A percentile compares a stretch with the other conserved stretches of the same genome.
These are phyloP conservation scores for Clarias batrachus DNA, from an alignment of 2,113 vertebrate genomes.

Conservation along the genomic window DNA sequence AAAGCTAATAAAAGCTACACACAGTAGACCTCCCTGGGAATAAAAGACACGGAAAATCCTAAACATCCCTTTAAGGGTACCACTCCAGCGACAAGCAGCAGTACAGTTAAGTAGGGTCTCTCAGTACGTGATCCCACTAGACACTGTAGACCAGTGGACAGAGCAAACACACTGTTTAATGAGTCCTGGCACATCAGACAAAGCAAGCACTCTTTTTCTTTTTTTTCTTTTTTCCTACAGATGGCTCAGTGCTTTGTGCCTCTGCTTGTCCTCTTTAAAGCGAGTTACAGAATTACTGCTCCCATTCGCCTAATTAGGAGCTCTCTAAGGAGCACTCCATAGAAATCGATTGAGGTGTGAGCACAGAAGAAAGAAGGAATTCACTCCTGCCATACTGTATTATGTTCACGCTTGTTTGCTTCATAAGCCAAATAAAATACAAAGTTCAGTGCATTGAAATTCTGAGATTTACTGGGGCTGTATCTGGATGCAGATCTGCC, in stretches of 20 bases:
- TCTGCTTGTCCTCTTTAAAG: slow-evolving; percentile 55
- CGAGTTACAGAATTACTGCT: slow-evolving; percentile 23
- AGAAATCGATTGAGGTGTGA: slow-evolving; percentile 10
- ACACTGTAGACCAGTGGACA: background rate
- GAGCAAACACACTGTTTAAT: background rate
- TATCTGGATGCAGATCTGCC: background rate
- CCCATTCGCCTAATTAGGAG: slow-evolving; percentile 66
- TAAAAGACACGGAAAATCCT: background rate
- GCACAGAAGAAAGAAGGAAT: slow-evolving; percentile 40
- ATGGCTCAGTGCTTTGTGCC: slow-evolving; percentile 56
- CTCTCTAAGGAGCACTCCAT: slow-evolving; percentile 50
- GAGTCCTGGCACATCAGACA: slow-evolving; percentile 20
- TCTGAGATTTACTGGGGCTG: background rate
- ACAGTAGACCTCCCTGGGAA: background rate
- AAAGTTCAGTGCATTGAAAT: background rate
- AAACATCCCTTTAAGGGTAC: background rate
- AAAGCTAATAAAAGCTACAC: background rate
- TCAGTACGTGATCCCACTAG: background rate
- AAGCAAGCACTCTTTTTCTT: background rate
- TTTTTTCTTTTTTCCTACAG: background rate
- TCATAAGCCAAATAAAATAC: background rate
- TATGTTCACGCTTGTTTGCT: background rate
- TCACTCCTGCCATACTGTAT: background rate
- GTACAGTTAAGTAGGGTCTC: background rate
- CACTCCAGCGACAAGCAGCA: background rate